A percentile compares a stretch with the other conserved stretches of the same genome.
Conservation (phyloP, 2,113 vertebrate genomes). For the Colinus virginianus region DNA sequence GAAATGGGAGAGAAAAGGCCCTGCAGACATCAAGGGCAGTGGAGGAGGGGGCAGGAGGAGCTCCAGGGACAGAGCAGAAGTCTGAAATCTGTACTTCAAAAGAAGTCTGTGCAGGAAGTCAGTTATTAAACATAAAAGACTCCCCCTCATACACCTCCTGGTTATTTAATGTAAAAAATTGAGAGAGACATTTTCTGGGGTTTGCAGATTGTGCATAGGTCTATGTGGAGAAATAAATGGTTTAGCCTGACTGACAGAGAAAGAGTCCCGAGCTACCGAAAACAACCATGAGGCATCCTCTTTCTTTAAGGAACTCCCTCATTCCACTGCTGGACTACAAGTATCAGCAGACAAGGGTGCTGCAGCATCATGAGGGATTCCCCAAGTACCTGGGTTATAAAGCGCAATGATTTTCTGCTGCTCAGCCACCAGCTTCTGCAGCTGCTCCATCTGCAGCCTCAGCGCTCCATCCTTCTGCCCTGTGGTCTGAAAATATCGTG, state of each 20-base stretch:
- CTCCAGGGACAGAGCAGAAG: not conserved
- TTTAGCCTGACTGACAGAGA: not conserved
- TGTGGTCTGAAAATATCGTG: conserved; percentile 17
- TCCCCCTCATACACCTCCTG: not conserved
- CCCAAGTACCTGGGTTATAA: conserved; percentile 62
- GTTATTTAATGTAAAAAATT: not conserved
- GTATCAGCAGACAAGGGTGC: not conserved
- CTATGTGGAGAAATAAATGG: not conserved
- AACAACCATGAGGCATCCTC: not conserved
- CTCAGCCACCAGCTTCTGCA: conserved; percentile 73
- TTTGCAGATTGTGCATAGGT: not conserved
- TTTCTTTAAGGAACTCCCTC: not conserved
- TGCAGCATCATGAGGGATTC: not conserved
- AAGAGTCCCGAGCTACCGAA: not conserved
- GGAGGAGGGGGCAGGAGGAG: not conserved
- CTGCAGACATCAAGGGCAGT: not conserved
- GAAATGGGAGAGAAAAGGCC: not conserved
- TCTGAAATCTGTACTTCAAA: not conserved
- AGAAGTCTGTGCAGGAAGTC: not conserved
- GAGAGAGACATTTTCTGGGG: not conserved
- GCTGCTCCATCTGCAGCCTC: conserved; percentile 64
- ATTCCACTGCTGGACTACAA: not conserved
- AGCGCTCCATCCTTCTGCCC: conserved; percentile 33
- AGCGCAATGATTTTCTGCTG: conserved; percentile 71
- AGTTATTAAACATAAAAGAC: not conserved